Base-by-base conservation (phyloP, 1,140 invertebrate genomes). In the Aphis gossypii region DNA sequence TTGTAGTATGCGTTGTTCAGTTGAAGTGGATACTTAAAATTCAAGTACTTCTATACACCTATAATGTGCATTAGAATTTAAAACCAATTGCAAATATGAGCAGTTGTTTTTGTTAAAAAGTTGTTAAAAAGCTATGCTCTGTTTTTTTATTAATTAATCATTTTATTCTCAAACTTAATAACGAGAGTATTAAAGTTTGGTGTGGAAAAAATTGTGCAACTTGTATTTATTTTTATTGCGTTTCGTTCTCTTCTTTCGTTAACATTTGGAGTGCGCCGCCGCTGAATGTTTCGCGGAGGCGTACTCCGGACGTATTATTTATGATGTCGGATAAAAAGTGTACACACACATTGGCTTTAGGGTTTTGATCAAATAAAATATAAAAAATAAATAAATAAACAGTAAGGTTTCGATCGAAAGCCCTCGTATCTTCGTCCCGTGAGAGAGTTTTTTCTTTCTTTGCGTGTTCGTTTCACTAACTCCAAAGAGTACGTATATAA, bases 251-350 rank as follows among this genome's bases (percentile, higher is more conserved):
- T 18, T 68, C 60, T 68, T 68, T n/a, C 60, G 60, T 76, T 76
- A n/a, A 76, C n/a, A 76, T n/a, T 76, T 76, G 30, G 14, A 76
- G 60, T 76, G 60, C 60, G 18, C 60, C 30, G n/a, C 5, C 30
- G 60, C 30, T n/a, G 60, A 18, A 76, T 76, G 60, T 76, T n/a
- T 76, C 30, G 14, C n/a, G 60, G 60, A 76, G 60, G 60, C 60
- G 60, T 76, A 76, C n/a, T 76, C 60, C 60, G 60, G 60, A 76
- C 60, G n/a, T 76, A 76, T 76, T 76, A 76, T 76, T 76, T 76
- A 76, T 76, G 60, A 76, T 20, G 60, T 76, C 30, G 60, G 60
- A 76, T 76, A 76, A 76, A 68, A 76, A 76, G 60, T 35, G 60
- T 76, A 14, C 14, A 68, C 30, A 68, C 30, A n/a, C 60, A 35